These are phyloP conservation scores for Caretta caretta DNA, from an alignment of 2,113 vertebrate genomes.

Conservation along the genomic window DNA sequence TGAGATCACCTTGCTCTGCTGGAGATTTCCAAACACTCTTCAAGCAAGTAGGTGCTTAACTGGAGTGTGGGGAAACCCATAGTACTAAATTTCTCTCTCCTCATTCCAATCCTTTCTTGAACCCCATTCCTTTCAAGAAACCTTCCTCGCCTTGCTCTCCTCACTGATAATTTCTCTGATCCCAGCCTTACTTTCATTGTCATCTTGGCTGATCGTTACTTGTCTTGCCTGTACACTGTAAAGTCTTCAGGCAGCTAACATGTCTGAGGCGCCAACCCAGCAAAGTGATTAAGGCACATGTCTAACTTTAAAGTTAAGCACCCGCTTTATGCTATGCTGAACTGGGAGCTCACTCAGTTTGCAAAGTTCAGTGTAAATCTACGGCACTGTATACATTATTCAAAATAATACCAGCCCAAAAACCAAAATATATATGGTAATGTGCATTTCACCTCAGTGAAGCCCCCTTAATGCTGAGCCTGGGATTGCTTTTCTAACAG, in stretches of 20 bases:
- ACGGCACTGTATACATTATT: background rate
- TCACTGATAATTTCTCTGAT: background rate
- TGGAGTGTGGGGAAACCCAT: background rate
- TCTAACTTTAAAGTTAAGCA: background rate
- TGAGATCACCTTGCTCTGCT: background rate
- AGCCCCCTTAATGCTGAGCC: background rate
- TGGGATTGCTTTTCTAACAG: background rate
- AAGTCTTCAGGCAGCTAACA: background rate
- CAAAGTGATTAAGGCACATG: background rate
- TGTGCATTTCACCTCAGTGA: background rate
- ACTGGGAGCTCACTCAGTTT: background rate
- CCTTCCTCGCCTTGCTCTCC: too few relatives aligned
- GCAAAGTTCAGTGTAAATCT: background rate
- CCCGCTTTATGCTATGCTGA: background rate
- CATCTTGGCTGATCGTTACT: background rate
- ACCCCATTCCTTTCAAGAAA: background rate
- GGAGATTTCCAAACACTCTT: background rate
- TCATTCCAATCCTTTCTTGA: background rate
- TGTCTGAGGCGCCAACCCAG: background rate
- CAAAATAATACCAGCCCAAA: background rate
- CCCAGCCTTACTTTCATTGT: background rate
- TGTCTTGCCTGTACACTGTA: background rate
- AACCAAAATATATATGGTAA: background rate
- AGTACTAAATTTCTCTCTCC: background rate
- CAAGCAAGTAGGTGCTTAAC: background rate